Base-by-base conservation (phyloP, 2,113 vertebrate genomes). In the Actenoides hombroni region DNA sequence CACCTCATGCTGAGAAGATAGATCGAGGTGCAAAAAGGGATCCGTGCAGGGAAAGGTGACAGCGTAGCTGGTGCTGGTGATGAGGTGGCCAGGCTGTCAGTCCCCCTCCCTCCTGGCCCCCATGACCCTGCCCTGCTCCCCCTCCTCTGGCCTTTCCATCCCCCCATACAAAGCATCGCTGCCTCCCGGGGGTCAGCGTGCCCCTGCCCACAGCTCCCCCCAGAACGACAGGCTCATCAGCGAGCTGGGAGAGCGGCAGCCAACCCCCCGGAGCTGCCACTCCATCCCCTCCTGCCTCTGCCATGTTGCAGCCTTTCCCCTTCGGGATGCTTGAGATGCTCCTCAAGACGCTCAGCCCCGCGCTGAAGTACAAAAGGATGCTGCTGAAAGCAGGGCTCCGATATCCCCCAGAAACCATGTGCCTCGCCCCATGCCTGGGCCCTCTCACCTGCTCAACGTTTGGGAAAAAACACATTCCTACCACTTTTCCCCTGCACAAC, bases 191-290 rank as follows among this genome's bases (percentile, higher is more conserved):
- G 24, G 21, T 59, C 60, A 37, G 10, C 2, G 1, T 48, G 11
- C 42, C 71, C 39, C 28, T 51, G 25, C 49, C 48, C 77, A 64
- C 57, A 79, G 33, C 40, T 77, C 21, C 13, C 28, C n/a, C 37
- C 1, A 0, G 16, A 91, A 42, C 0, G 1, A 67, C 0, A 0
- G 4, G 37, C 24, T 44, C 61, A 53, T 16, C 39, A 64, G 39
- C 4, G 49, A 51, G 33, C 37, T 40, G 68, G 39, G 48, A 83
- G 14, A 81, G 83, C 11, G 2, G 3, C 39, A 33, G 3, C 25
- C 78, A 19, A 4, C 13, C 4, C 16, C 31, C 15, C 0, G 0
- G 28, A 59, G 65, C 54, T 59, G 44, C 26, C 14, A 19, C 29
- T 0, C 64, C 10, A 6, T 25, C 82, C 65, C 49, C 8, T 10